phyloP scores from a whole-genome alignment of 2,888 invertebrate species.

The Scaptomyza tumidula region DNA sequence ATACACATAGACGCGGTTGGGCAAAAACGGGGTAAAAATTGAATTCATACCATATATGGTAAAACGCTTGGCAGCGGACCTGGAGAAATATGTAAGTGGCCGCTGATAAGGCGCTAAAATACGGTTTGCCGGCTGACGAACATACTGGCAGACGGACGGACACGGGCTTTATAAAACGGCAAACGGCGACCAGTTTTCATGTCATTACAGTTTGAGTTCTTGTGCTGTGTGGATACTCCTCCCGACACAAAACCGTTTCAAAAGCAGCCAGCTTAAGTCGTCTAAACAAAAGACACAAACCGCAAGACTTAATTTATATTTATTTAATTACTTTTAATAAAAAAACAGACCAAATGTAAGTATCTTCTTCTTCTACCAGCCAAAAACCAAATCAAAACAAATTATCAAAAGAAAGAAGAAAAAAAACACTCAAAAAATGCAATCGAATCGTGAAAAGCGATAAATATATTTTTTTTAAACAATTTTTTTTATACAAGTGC shows the following conservation, averaged over 20 bases:
- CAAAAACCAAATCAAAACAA: slow-evolving; percentile 5
- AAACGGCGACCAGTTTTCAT: slow-evolving; percentile 82
- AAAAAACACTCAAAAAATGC: slow-evolving; percentile 22
- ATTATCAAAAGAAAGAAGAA: slow-evolving; percentile 10
- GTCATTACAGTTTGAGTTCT: slow-evolving; percentile 85
- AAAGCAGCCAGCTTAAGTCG: slow-evolving; percentile 74
- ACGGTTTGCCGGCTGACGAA: slow-evolving; percentile 39
- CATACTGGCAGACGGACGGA: slow-evolving; percentile 43
- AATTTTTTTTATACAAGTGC: slow-evolving; percentile 49
- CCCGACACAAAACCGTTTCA: slow-evolving; percentile 66
- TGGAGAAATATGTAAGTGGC: slow-evolving; percentile 71
- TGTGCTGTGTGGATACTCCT: slow-evolving; percentile 83
- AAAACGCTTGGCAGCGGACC: slow-evolving; percentile 81
- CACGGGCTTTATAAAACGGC: slow-evolving; percentile 83
- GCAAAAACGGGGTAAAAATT: slow-evolving; percentile 67
- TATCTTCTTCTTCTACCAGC: slow-evolving; percentile 41
- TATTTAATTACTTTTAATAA: slow-evolving; percentile 84
- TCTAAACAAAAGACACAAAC: slow-evolving; percentile 70
- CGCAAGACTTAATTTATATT: slow-evolving; percentile 84
- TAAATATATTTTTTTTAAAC: slow-evolving; percentile 30
- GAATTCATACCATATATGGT: slow-evolving; percentile 85
- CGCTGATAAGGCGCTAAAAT: slow-evolving; percentile 80
- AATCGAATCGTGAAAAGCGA: slow-evolving; percentile 33
- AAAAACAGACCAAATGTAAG: slow-evolving; percentile 83
- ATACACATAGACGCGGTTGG: slow-evolving; percentile 23